Base-by-base conservation (phyloP, 2,888 invertebrate genomes). In the Yponomeuta cagnagella region DNA sequence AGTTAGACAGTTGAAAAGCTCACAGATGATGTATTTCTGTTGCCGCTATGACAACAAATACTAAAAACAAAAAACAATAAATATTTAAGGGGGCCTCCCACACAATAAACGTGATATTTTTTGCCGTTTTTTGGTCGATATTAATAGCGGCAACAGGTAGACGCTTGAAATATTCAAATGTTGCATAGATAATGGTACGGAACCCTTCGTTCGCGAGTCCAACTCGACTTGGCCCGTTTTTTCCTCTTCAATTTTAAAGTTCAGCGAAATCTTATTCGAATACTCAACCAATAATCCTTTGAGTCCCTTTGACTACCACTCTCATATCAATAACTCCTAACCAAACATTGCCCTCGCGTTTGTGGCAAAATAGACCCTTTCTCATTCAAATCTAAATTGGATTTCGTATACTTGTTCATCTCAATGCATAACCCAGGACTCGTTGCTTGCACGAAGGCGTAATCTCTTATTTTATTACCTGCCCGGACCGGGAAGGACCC, bases 391-490 rank as follows among this genome's bases (percentile, higher is more conserved):
- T 67, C 15, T 67, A 67, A 43, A 67, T 67, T 67, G 67, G 67
- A 37, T 67, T 37, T 67, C 43, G 67, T 2, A 10, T 65, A 67
- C 31, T 33, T 33, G n/a, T 67, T 67, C 67, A 67, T 37, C 37
- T 67, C 10, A 37, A 33, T 33, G 33, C 67, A 67, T 67, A 67
- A 43, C 37, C 85, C 86, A 86, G 89, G 88, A 89, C 43, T 43
- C 43, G 89, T 89, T 87, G 88, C 86, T 88, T 88, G 88, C 86
- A 87, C 86, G 82, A 88, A 89, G 89, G 89, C 89, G 87, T 89
- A 87, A 89, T 89, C 89, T 89, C 86, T 86, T 87, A 88, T 88
- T 89, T 88, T 88, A 88, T 89, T 87, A 88, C 88, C 87, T 87
- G 85, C 79, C 82, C 84, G 82, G 81, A 86, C 84, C 87, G 85